Base-by-base conservation (phyloP, 2,113 vertebrate genomes). In the Columbina picui region DNA sequence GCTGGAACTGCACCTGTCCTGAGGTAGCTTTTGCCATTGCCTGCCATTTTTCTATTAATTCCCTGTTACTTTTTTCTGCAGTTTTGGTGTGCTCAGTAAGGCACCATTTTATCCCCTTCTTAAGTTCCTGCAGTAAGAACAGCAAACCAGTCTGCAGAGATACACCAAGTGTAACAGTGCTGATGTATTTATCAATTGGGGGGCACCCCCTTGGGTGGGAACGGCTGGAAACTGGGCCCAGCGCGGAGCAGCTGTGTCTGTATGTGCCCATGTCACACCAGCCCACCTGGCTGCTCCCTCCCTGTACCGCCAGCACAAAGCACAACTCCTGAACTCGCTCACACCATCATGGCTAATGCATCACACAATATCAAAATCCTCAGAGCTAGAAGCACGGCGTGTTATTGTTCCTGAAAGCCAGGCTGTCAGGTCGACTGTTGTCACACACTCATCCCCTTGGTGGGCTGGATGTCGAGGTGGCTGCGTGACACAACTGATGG, bases 331-430 rank as follows among this genome's bases (percentile, higher is more conserved):
- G 57, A 50, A 70, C 39, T 59, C 25, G 9, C 32, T 70, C 36
- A 47, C 25, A 38, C 38, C 38, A 70, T 34, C 43, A 10, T 1
- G 29, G 23, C 23, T 45, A 65, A 75, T 30, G 71, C 1, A 10
- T 9, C 64, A 59, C 5, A 39, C 1, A 12, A 69, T 27, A 20
- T 32, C 47, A 47, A 26, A 55, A 74, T 19, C 36, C 45, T 50
- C 5, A 55, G 21, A 61, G 36, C 12, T 14, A 49, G 23, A 64
- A 56, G 18, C 20, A 30, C 5, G 7, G 43, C 0, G 0, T 47
- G 65, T 60, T 73, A 15, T n/a, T 55, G 18, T 1, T 70, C 32
- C 41, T 0, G 3, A 74, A 8, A 34, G 30, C 20, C 30, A 61
- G 63, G 34, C n/a, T 55, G 65, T 52, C 13, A 34, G 13, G 56